These are phyloP conservation scores for Anguilla pacifica DNA, from an alignment of 2,797 vertebrate species.

Conservation along the genomic window DNA sequence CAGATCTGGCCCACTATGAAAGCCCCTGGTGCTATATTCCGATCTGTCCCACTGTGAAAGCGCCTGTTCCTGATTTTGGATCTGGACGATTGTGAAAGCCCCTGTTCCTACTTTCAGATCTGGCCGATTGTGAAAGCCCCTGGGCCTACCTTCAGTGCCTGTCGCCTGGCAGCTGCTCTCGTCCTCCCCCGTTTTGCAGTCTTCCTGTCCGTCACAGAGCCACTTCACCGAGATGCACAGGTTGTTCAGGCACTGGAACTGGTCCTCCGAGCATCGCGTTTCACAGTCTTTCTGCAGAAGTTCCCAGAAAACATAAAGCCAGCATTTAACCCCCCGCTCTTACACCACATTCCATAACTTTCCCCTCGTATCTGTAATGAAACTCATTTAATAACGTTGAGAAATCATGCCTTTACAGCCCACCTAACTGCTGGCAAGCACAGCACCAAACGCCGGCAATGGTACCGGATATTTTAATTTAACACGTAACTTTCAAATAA, in stretches of 20 bases:
- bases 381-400: background rate
- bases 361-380: background rate
- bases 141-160: slow-evolving; percentile 45
- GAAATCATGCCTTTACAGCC: background rate
- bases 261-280: slow-evolving; percentile 77
- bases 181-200: slow-evolving; percentile 82
- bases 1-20: background rate
- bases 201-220: slow-evolving; percentile 84
- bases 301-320: background rate
- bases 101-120: background rate
- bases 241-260: slow-evolving; percentile 81
- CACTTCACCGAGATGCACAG: slow-evolving; percentile 80
- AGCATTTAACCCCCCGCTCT: too few relatives aligned
- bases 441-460: too few relatives aligned
- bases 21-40: background rate
- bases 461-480: background rate
- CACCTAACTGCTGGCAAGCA: background rate
- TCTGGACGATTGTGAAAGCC: background rate
- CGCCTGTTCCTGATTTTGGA: background rate
- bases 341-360: background rate
- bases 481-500: background rate
- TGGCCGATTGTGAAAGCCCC: background rate
- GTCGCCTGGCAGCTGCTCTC: slow-evolving; percentile 72
- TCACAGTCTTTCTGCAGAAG: slow-evolving; percentile 78
- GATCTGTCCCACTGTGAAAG: background rate